Evolutionary conservation across 2,888 invertebrate genomes (phyloP), one percentile per base, ranked within the genome.

Genomic region (Spisula solida): DNA sequence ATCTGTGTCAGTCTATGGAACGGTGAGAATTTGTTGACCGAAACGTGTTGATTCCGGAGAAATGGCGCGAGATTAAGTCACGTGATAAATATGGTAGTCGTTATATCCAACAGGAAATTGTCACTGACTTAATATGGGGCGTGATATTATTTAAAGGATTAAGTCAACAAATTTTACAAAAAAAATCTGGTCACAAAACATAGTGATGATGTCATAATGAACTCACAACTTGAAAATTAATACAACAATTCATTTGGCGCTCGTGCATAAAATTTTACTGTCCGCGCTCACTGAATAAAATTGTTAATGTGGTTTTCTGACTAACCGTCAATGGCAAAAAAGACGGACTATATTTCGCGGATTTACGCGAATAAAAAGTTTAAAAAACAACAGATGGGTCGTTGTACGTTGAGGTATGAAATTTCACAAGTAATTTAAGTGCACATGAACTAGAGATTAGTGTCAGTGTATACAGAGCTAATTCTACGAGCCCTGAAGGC

Each of bases 401-500:
- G 12, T 34, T 75, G 75, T 31, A 34, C 31, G 34, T 34, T 4
- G 18, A 75, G 34, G 31, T 75, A 31, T 75, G 18, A 75, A 18
- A 31, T 34, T 75, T 75, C 29, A 75, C 75, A 34, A 31, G 18
- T 16, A 75, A 31, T 34, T 70, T 34, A 75, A 75, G 34, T 75
- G 31, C 75, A 31, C 31, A 75, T 34, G 14, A 14, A n/a, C n/a
- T 1, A 0, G 12, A 51, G 85, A 85, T 85, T 85, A 85, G 85
- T 85, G 85, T 85, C 85, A 78, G 10, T 34, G 75, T n/a, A 29
- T n/a, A n/a, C 29, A 29, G 16, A 83, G 41, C 12, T 83, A 47
- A 83, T 51, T 5, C 51, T 31, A 70, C 20, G 55, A 31, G 47
- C 70, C 25, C 47, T n/a, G 6, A 14, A 70, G 31, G 66, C 34